Conservation (phyloP, 2,888 invertebrate species). For the Nasonovia ribisnigri region DNA sequence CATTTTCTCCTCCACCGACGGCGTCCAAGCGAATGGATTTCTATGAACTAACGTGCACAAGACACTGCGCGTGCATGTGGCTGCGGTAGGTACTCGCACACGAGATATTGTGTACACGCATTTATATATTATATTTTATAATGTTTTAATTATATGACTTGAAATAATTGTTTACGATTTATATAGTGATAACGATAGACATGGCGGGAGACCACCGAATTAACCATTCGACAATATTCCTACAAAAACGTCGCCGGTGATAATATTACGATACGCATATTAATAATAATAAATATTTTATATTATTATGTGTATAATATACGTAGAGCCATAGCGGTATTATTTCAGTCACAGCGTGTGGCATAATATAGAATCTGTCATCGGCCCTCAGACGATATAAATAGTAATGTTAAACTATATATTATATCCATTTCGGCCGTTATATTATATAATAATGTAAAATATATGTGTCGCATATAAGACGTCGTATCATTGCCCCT, state of each 20-base stretch:
- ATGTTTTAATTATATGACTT: background rate
- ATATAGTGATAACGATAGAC: background rate
- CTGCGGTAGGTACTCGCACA: background rate
- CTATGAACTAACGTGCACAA: background rate
- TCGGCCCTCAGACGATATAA: background rate
- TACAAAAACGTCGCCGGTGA: background rate
- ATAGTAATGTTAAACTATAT: constrained; percentile 1
- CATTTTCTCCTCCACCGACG: background rate
- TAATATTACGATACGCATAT: background rate
- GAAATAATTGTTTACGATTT: too few species aligned
- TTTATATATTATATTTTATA: background rate
- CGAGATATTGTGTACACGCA: background rate
- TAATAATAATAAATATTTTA: background rate
- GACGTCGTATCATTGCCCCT: background rate
- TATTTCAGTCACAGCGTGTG: background rate
- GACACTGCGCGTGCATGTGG: background rate
- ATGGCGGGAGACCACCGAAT: background rate
- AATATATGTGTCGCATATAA: background rate
- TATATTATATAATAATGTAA: background rate
- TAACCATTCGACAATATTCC: background rate
- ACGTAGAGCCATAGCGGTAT: background rate
- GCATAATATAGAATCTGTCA: background rate
- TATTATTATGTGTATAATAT: background rate
- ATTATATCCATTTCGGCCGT: background rate
- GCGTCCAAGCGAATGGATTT: background rate